A percentile compares a stretch with the other conserved stretches of the same genome.
These are phyloP conservation scores for human (Homo sapiens) DNA, from an alignment of 2,113 vertebrate genomes.

Conservation along the genomic window DNA sequence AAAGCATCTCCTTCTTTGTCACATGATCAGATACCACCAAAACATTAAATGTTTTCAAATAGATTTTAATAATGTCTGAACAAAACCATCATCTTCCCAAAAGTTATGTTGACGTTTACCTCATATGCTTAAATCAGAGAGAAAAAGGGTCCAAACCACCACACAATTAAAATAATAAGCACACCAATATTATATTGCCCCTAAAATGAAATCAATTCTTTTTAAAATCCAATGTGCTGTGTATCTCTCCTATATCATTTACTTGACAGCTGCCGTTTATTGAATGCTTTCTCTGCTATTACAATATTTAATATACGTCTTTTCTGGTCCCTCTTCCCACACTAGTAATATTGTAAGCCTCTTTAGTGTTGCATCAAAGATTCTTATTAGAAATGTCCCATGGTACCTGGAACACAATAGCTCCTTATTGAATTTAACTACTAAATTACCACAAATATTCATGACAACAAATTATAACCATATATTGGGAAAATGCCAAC, in stretches of 20 bases:
- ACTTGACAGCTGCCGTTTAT: not conserved
- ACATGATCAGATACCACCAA: not conserved
- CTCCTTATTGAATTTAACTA: not conserved
- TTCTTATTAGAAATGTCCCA: not conserved
- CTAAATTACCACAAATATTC: not conserved
- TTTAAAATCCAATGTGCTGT: not conserved
- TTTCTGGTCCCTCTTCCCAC: not conserved
- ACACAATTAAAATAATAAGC: not conserved
- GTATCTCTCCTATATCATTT: not conserved
- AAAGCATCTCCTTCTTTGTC: not conserved
- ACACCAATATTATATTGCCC: too few species aligned
- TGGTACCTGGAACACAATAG: not conserved
- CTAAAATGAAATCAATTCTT: not conserved
- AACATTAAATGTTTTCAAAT: not conserved
- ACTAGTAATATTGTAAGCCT: not conserved
- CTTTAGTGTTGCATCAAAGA: not conserved
- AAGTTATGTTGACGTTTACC: not conserved
- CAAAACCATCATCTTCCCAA: not conserved
- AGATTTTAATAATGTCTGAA: not conserved
- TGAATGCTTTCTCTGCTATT: not conserved
- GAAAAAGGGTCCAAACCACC: not conserved
- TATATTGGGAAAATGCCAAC: not conserved
- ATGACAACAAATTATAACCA: not conserved
- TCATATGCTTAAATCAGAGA: not conserved
- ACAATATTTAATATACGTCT: not conserved